A percentile compares a stretch with the other conserved stretches of the same genome.
Evolutionary conservation across 2,113 vertebrate genomes (phyloP).

Genomic region (Hydropotes inermis): DNA sequence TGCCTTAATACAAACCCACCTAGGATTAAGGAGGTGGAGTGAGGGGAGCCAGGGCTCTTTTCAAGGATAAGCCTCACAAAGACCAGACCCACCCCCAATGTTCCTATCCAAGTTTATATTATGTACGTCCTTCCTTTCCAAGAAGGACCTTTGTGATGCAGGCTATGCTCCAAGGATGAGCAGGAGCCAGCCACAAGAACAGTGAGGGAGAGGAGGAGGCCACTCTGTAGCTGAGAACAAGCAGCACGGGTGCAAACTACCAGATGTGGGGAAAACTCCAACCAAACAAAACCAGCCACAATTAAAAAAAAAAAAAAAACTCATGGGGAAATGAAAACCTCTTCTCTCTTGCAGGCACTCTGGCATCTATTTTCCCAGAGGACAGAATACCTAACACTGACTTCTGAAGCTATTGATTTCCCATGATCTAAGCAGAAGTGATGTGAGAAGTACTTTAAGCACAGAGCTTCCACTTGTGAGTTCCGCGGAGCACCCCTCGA

Average conservation of each 20-base stretch:
- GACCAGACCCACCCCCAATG: background rate
- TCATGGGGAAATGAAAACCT: background rate
- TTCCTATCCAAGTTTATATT: background rate
- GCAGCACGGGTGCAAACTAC: background rate
- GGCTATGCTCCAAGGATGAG: background rate
- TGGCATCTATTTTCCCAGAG: background rate
- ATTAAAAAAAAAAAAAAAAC: background rate
- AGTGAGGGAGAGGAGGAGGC: background rate
- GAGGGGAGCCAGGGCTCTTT: background rate
- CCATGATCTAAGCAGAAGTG: background rate
- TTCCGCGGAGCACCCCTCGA: background rate
- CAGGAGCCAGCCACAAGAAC: background rate
- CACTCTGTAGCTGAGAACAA: background rate
- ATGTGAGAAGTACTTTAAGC: slow-evolving; percentile 12
- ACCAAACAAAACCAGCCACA: background rate
- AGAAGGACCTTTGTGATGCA: background rate
- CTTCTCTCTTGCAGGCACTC: background rate
- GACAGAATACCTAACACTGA: background rate
- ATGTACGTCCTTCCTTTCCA: background rate
- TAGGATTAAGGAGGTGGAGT: background rate
- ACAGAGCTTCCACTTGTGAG: slow-evolving; percentile 44
- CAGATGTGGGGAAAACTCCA: background rate
- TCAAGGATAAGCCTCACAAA: background rate
- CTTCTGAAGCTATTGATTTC: slow-evolving; percentile 19
- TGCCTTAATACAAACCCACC: background rate